Conservation (phyloP, 2,797 vertebrate genomes). For the Poecile montanus region DNA sequence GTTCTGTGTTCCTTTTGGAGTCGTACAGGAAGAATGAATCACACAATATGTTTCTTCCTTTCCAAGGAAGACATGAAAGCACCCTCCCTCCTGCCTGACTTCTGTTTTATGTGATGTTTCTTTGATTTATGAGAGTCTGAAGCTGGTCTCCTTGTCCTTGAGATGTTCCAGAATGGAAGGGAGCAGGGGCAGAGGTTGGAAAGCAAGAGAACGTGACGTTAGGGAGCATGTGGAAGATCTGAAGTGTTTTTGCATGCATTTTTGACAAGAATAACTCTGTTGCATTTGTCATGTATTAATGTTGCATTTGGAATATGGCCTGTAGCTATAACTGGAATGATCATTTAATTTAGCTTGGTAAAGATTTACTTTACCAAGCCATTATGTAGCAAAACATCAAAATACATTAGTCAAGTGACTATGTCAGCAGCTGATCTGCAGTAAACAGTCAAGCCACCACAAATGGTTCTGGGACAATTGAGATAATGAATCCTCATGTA, state of each 20-base stretch:
- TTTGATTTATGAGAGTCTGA: background rate
- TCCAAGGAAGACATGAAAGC: background rate
- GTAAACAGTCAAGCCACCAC: background rate
- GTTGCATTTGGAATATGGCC: background rate
- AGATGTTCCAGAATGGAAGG: background rate
- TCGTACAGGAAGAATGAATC: background rate
- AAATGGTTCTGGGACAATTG: background rate
- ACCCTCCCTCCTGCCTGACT: background rate
- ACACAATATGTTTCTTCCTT: background rate
- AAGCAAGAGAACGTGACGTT: background rate
- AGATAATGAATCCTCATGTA: rapidly evolving
- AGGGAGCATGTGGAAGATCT: background rate
- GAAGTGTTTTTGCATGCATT: background rate
- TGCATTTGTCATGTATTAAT: background rate
- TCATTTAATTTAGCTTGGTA: background rate
- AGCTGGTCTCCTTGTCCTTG: background rate
- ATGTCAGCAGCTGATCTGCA: background rate
- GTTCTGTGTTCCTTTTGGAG: background rate
- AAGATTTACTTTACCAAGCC: background rate
- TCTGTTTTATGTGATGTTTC: background rate
- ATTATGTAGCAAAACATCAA: slow-evolving; percentile 5
- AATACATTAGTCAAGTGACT: background rate
- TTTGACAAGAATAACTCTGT: background rate
- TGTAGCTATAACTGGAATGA: background rate
- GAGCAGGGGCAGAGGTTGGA: background rate